Base-by-base conservation (phyloP, 1,140 invertebrate genomes). In the Heliconius himera region DNA sequence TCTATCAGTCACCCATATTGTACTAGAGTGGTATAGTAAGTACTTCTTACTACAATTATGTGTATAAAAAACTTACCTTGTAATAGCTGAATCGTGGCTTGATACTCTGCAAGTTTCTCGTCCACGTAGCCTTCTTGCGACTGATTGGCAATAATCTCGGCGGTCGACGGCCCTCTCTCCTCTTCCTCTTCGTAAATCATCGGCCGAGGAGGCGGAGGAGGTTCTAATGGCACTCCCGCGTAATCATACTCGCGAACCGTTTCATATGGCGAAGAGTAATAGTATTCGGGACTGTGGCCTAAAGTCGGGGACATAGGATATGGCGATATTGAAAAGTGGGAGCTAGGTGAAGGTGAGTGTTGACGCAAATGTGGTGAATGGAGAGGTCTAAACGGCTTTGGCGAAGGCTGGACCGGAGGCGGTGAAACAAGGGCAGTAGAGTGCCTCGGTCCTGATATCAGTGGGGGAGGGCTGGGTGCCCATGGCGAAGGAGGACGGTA, bases 31-130 rank as follows among this genome's bases (percentile, higher is more conserved):
- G 13, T 46, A 20, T 0, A 18, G 49, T 46, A 13, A 11, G 11
- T 20, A 20, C 6, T 51, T 16, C 6, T 51, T 16, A 46, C 41
- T 46, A 46, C 1, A 51, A 20, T 5, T 51, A 51, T 22, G n/a
- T 56, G n/a, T n/a, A n/a, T 20, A 22, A 72, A 72, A 66, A 66
- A 22, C 91, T 96, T 91, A 98, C 98, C 97, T 96, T 98, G 98
- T 81, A 98, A 95, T 89, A 97, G 96, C 84, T 97, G 97, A 92
- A 99, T 99, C 13, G 98, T 98, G 13, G 97, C 97, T 93, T 98
- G 98, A 90, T 98, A 99, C 94, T 99, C 98, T 9, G 98, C 97
- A 87, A 99, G 96, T 91, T 98, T 98, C 94, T 99, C 98, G 90
- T 99, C 98, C 72, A 99, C 96, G 89, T 98, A 99, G 71, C 93